A percentile compares a stretch with the other conserved stretches of the same genome.
Conservation (phyloP, 2,113 vertebrate species). For the Cricetomys ansorgei region DNA sequence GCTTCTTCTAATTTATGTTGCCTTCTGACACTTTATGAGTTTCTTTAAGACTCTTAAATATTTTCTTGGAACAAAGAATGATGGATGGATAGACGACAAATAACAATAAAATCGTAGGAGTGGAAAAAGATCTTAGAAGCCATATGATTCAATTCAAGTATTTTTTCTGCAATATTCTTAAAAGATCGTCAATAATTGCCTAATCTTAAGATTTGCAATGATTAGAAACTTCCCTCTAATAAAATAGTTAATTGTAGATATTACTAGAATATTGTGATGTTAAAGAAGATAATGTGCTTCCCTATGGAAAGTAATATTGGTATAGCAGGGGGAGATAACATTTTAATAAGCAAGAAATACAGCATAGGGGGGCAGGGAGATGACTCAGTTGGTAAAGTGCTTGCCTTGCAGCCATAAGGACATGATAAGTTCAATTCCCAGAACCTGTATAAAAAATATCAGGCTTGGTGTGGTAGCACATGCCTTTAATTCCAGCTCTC, state of each 20-base stretch:
- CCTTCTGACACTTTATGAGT: conserved; percentile 17
- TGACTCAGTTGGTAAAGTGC: neutral
- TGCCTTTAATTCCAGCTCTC: neutral
- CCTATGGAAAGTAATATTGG: neutral
- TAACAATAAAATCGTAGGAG: neutral
- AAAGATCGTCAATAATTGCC: neutral
- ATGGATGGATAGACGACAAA: neutral
- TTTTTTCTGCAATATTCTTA: neutral
- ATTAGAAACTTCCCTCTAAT: neutral
- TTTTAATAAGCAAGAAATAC: neutral
- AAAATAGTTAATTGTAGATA: neutral
- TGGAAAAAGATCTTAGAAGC: neutral
- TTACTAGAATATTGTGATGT: neutral
- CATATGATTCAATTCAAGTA: neutral
- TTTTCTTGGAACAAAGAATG: conserved; percentile 44
- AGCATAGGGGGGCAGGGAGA: neutral
- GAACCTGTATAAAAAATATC: neutral
- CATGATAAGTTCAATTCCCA: neutral
- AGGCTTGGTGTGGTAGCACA: neutral
- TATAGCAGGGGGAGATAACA: neutral
- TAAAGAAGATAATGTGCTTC: neutral
- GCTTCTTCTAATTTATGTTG: conserved; percentile 31
- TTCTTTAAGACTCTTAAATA: conserved; percentile 17
- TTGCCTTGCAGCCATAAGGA: neutral
- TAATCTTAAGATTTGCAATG: neutral